Base-by-base conservation (phyloP, 2,797 vertebrate genomes). In the Pteropus rufus region DNA sequence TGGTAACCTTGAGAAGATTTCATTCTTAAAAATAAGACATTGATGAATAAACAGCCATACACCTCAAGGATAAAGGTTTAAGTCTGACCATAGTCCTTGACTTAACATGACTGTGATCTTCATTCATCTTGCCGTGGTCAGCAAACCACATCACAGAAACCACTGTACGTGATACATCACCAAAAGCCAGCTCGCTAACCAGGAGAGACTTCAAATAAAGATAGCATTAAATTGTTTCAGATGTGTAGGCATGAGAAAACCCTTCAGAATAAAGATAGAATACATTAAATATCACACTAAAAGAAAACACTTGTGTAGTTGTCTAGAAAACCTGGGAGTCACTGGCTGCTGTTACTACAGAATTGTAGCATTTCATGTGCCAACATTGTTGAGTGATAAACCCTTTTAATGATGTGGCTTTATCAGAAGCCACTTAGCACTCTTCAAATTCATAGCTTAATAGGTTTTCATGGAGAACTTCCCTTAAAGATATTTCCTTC, bases 1-100 rank as follows among this genome's bases (percentile, higher is more conserved):
- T 85, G 72, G 95, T 94, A 93, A 96, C 93, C 92, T 97, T 91
- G 60, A 98, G 96, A 96, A 93, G 41, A 93, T 91, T 80, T 84
- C 31, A 34, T 95, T 94, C 93, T 96, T 97, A 85, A 97, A 95
- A 34, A 34, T 72, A 64, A 96, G 85, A 70, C 29, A 62, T 95
- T 95, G 97, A 94, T 95, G 92, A 98, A 97, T 93, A 91, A 87
- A 67, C 62, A 26, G 46, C 11, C 26, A 60, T 44, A 16, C 76
- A 89, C 65, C 67, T 96, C 62, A 76, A 86, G 87, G 69, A 70
- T 76, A 93, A 96, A 16, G 44, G 64, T 4, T 11, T 89, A 94
- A 96, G 96, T 92, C 64, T 81, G 73, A 96, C 81, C 39, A 41
- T 90, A 81, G 81, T 80, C 75, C 65, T 79, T 62, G 62, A 73